Evolutionary conservation across 2,888 invertebrate species (phyloP).

Genomic region (Tachina lurida): DNA sequence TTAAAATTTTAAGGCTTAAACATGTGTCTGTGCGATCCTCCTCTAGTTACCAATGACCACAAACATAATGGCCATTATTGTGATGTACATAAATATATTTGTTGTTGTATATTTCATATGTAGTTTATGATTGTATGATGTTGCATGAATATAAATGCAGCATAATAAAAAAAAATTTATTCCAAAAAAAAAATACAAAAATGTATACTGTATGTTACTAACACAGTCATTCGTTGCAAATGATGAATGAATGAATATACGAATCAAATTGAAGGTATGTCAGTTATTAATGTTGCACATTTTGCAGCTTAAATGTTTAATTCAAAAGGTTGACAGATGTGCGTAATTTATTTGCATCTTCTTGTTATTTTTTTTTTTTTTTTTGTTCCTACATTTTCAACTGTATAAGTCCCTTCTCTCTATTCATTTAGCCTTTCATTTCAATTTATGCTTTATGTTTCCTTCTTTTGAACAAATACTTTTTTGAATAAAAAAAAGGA

Average conservation of each 20-base stretch:
- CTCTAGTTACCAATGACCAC: constrained; percentile 62
- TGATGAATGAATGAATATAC: constrained; percentile 75
- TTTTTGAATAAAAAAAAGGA: not conserved
- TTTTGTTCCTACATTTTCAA: constrained; percentile 62
- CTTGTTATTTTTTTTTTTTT: constrained; percentile 69
- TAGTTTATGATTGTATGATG: constrained; percentile 54
- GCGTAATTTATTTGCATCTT: constrained; percentile 80
- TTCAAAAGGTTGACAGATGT: constrained; percentile 83
- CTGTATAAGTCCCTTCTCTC: constrained; percentile 24
- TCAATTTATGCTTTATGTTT: constrained; percentile 54
- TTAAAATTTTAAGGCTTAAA: not conserved
- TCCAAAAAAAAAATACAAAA: not conserved
- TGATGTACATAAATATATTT: constrained; percentile 68
- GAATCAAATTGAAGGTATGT: constrained; percentile 82
- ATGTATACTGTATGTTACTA: constrained; percentile 14
- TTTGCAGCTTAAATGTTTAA: constrained; percentile 83
- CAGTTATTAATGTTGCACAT: constrained; percentile 83
- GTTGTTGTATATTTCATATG: constrained; percentile 30
- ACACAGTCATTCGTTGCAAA: constrained; percentile 48
- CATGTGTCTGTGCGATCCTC: constrained; percentile 47
- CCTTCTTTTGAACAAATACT: constrained; percentile 33
- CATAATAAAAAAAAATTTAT: not conserved
- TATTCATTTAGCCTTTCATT: constrained; percentile 20
- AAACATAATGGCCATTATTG: constrained; percentile 56
- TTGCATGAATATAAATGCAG: constrained; percentile 37